phyloP scores from a whole-genome alignment of 2,113 vertebrate genomes.

The Apodemus sylvaticus region DNA sequence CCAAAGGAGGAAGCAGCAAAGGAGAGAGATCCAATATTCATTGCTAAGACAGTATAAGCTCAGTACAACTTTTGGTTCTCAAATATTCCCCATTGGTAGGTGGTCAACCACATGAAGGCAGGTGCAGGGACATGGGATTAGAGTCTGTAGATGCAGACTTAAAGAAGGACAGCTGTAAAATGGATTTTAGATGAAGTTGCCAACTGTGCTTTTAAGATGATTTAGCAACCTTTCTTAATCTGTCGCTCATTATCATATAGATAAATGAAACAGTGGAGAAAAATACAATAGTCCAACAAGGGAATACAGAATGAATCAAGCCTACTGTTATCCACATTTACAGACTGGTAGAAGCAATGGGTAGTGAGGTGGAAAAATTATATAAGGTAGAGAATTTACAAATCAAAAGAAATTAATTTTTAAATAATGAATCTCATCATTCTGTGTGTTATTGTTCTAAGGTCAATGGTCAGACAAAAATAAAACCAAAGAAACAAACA shows the following conservation, averaged over 20 bases:
- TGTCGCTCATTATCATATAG: neutral
- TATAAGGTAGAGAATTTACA: neutral
- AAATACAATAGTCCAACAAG: neutral
- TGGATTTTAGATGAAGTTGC: neutral
- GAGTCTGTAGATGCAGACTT: too few species aligned
- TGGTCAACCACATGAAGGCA: too few species aligned
- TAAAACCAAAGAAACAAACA: neutral
- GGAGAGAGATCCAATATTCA: neutral
- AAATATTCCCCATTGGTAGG: neutral
- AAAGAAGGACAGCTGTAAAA: too few species aligned
- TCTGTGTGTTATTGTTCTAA: neutral
- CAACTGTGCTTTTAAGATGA: neutral
- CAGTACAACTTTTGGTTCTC: neutral
- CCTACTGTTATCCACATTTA: neutral
- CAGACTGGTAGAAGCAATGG: neutral
- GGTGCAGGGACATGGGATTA: neutral
- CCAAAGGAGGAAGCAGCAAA: slow-evolving; percentile 18
- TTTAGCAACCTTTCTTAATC: neutral
- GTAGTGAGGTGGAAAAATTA: neutral
- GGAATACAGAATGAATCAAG: neutral
- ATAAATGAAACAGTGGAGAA: neutral
- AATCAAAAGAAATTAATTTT: slow-evolving; percentile 18
- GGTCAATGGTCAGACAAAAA: neutral
- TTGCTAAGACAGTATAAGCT: neutral
- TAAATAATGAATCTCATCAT: neutral